phyloP scores from a whole-genome alignment of 2,113 vertebrate genomes.

The Plecturocebus donacophilus region DNA sequence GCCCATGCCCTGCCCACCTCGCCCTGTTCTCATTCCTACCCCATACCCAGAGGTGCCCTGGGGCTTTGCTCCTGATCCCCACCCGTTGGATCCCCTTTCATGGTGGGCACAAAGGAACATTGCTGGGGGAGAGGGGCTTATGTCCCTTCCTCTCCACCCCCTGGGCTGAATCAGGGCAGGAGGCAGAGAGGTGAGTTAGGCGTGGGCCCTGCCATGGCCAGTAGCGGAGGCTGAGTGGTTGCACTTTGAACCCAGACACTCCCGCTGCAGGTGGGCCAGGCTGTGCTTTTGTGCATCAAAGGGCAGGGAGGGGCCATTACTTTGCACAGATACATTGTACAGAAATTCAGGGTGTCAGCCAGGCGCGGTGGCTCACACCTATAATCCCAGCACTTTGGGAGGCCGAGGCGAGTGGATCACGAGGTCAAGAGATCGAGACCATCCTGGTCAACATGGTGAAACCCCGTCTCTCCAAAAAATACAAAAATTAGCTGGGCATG shows the following conservation, averaged over 20 bases:
- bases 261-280: rapidly evolving
- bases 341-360: neutral
- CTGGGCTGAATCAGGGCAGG: neutral
- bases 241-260: neutral
- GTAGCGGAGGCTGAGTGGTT: neutral
- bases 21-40: neutral
- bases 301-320: neutral
- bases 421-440: no score
- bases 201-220: neutral
- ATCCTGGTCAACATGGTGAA: no score
- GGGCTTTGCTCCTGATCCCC: neutral
- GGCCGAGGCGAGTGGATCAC: no score
- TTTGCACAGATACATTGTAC: no score
- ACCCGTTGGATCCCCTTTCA: neutral
- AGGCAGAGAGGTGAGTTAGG: neutral
- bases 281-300: rapidly evolving
- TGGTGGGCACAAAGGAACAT: neutral
- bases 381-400: no score
- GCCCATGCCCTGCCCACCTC: neutral
- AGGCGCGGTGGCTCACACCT: no score
- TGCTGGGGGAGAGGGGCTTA: neutral
- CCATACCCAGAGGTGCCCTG: rapidly evolving
- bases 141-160: no score
- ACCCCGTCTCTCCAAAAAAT: no score
- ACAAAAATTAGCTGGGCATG: no score